phyloP scores from a whole-genome alignment of 2,888 invertebrate species.

The Anthrax anthrax region DNA sequence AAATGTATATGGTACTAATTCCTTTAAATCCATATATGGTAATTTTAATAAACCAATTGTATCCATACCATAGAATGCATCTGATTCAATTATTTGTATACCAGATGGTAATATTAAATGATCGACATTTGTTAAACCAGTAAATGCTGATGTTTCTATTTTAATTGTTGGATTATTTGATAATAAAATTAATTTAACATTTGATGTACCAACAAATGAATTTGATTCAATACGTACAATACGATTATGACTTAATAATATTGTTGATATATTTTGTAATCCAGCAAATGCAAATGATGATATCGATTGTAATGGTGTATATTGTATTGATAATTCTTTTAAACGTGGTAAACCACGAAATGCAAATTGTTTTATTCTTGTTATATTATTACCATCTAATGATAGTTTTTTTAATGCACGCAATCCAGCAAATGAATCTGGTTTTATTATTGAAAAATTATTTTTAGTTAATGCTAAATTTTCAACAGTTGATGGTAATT shows the following conservation, averaged over 20 bases:
- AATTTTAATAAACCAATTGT: conserved; percentile 68
- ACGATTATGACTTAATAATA: conserved; percentile 53
- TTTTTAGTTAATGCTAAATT: conserved; percentile 78
- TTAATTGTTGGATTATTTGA: conserved; percentile 72
- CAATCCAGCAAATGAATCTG: conserved; percentile 71
- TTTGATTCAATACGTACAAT: conserved; percentile 57
- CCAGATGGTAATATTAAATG: conserved; percentile 73
- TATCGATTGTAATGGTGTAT: conserved; percentile 67
- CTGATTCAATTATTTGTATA: conserved; percentile 57
- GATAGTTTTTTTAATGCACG: conserved; percentile 66
- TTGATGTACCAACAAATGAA: conserved; percentile 77
- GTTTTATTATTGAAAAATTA: conserved; percentile 63
- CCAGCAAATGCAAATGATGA: conserved; percentile 75
- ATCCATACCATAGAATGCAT: conserved; percentile 68
- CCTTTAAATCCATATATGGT: conserved; percentile 69
- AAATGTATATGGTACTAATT: conserved; percentile 56
- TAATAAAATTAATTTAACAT: conserved; percentile 65
- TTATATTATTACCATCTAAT: conserved; percentile 77
- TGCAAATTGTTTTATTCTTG: conserved; percentile 68
- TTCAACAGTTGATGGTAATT: conserved; percentile 62
- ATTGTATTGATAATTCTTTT: conserved; percentile 67
- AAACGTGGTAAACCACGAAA: conserved; percentile 70
- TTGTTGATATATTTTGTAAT: conserved; percentile 62
- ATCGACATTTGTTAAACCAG: conserved; percentile 67
- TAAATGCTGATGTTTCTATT: conserved; percentile 70